Conservation (phyloP, 2,888 invertebrate species). For the Trachelus tabidus region DNA sequence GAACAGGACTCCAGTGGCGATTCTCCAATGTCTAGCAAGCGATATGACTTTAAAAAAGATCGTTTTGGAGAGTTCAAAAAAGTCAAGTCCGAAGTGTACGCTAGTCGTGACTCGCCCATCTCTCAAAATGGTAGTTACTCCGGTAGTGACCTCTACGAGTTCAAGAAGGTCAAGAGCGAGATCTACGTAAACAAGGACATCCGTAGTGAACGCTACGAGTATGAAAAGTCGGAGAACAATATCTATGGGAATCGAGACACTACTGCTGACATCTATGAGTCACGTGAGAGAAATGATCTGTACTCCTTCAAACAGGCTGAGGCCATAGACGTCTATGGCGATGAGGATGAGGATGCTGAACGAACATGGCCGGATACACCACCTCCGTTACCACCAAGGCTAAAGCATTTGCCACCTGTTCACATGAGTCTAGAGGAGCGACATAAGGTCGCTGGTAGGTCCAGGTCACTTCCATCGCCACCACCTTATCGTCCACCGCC, state of each 20-base stretch:
- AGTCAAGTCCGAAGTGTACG: constrained; percentile 56
- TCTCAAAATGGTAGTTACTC: constrained; percentile 58
- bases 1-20: constrained; percentile 50
- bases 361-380: constrained; percentile 68
- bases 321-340: constrained; percentile 60
- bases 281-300: constrained; percentile 50
- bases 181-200: constrained; percentile 52
- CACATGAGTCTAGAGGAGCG: constrained; percentile 74
- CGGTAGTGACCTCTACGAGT: constrained; percentile 47
- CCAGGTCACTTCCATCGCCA: constrained; percentile 61
- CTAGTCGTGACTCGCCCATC: constrained; percentile 57
- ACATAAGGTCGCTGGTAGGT: constrained; percentile 61
- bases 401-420: constrained; percentile 75
- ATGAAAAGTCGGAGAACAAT: constrained; percentile 35
- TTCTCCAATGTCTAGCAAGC: constrained; percentile 42
- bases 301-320: constrained; percentile 59
- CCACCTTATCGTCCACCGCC: constrained; percentile 63
- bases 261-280: constrained; percentile 51
- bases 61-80: constrained; percentile 59
- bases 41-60: constrained; percentile 55
- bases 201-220: constrained; percentile 46
- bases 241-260: constrained; percentile 59
- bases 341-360: constrained; percentile 65
- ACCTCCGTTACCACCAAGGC: constrained; percentile 72
- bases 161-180: constrained; percentile 57